Base-by-base conservation (phyloP, 2,113 vertebrate species). In the Cichladusa arquata region DNA sequence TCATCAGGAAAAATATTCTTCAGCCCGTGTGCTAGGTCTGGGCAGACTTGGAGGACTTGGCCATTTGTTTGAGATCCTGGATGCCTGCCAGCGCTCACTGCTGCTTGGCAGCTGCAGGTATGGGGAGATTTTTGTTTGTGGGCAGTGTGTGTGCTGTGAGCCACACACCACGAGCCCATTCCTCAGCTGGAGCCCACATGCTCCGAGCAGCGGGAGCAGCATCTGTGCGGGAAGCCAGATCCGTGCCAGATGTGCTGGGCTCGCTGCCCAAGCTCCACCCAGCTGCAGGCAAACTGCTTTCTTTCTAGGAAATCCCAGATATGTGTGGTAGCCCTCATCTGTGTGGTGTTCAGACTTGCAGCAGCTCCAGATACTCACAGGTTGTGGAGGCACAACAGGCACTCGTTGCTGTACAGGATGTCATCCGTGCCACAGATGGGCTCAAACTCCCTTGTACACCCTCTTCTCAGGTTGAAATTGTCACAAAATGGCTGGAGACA, bases 381-480 rank as follows among this genome's bases (percentile, higher is more conserved):
- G 70, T 96, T 97, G 13, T 54, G 56, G 6, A 53, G 5, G 76
- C 98, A 99, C 93, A 99, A 24, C 33, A 87, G 26, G 53, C 98
- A 99, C 94, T 98, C 98, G 5, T 98, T 99, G 93, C 92, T 14
- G 2, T 99, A 99, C 8, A 98, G 98, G 45, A 80, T 3, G 23
- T 97, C 84, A 56, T 99, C 98, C 0, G 97, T 98, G 81, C 98
- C 98, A 25, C 98, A 99, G 66, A 99, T 54, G 0, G 98, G 98
- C 14, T 97, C 96, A 3, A 97, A 73, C 86, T 97, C 98, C 89
- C 95, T 84, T 1, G 98, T 86, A 22, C 98, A 99, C 0, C 97
- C 97, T 77, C 17, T 77, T 8, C 33, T 16, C 22, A 6, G 6
- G 25, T 53, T 12, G 6, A 87, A 96, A 8, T 34, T 38, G 26